Base-by-base conservation (phyloP, 2,113 vertebrate genomes). In the Grammomys surdaster region DNA sequence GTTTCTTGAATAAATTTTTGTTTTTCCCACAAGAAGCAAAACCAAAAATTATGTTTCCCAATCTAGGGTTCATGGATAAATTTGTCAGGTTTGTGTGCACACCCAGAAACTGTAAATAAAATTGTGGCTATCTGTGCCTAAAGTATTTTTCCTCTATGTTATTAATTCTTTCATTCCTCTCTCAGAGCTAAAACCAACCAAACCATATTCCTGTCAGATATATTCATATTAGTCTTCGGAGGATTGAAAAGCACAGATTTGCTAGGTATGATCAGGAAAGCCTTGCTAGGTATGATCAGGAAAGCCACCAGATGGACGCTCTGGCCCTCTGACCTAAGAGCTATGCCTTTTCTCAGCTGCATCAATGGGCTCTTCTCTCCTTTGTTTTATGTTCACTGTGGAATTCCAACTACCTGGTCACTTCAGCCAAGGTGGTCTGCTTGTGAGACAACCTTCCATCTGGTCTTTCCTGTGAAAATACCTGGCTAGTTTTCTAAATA, bases 21-120 rank as follows among this genome's bases (percentile, higher is more conserved):
- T 33, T 93, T 88, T 89, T 40, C 75, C 31, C 48, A 84, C 31
- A 89, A 40, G 28, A 75, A 77, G 31, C 63, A 56, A 72, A 67
- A 85, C 40, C 26, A 40, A 51, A 51, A 60, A 94, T 65, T 13
- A 72, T 31, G 12, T 95, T 80, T 94, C 22, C 81, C 88, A 88
- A 73, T 78, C 78, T 96, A 67, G 46, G 3, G 31, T 51, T 94
- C 20, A 19, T 67, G 16, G 76, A 33, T 92, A 92, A 84, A 54
- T 14, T 90, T 95, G 7, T 60, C 63, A 33, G 63, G 22, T 26
- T 56, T 56, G 0, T 14, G 65, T 58, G 73, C 60, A 60, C 20
- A 20, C 11, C 13, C 3, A 82, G 54, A 95, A 86, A n/a, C 75
- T 91, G 16, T 36, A 40, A 89, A 56, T 93, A 58, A 89, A 72